Evolutionary conservation across 1,140 invertebrate genomes (phyloP).

Genomic region (Dendroctonus ponderosae): DNA sequence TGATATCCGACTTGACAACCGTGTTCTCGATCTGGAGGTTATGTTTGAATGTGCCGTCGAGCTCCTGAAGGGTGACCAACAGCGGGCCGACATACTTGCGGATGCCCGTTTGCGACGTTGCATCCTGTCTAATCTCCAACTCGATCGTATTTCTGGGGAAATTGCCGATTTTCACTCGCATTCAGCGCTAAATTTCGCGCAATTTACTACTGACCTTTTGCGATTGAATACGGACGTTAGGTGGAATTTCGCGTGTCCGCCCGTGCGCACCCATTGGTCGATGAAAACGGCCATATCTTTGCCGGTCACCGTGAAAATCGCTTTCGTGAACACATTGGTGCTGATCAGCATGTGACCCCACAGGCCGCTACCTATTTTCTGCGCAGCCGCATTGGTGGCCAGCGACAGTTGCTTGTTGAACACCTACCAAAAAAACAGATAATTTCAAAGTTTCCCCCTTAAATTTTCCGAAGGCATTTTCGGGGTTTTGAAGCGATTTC

Average conservation of each 20-base stretch:
- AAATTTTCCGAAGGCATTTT: no score
- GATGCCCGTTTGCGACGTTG: slow-evolving; percentile 74
- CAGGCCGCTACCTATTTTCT: slow-evolving; percentile 76
- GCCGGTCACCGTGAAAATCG: slow-evolving; percentile 96
- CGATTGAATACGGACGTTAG: slow-evolving; percentile 93
- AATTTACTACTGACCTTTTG: slow-evolving; percentile 66
- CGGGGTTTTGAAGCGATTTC: no score
- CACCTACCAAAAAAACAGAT: no score
- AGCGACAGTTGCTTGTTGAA: slow-evolving; percentile 96
- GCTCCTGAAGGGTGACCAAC: slow-evolving; percentile 90
- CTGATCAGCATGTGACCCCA: slow-evolving; percentile 93
- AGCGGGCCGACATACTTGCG: slow-evolving; percentile 90
- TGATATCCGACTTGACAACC: slow-evolving; percentile 94
- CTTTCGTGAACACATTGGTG: slow-evolving; percentile 91
- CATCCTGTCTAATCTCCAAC: slow-evolving; percentile 92
- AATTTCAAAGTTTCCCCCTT: no score
- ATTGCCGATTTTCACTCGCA: not conserved
- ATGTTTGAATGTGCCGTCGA: slow-evolving; percentile 98
- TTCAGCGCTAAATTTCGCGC: not conserved
- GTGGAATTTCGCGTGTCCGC: slow-evolving; percentile 92
- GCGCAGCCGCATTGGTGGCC: slow-evolving; percentile 83
- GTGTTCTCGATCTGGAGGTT: slow-evolving; percentile 95
- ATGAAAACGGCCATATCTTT: slow-evolving; percentile 98
- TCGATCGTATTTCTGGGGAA: slow-evolving; percentile 87
- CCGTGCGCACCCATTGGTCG: slow-evolving; percentile 95